Evolutionary conservation across 2,113 vertebrate genomes (phyloP).

Genomic region (Setophaga coronata): DNA sequence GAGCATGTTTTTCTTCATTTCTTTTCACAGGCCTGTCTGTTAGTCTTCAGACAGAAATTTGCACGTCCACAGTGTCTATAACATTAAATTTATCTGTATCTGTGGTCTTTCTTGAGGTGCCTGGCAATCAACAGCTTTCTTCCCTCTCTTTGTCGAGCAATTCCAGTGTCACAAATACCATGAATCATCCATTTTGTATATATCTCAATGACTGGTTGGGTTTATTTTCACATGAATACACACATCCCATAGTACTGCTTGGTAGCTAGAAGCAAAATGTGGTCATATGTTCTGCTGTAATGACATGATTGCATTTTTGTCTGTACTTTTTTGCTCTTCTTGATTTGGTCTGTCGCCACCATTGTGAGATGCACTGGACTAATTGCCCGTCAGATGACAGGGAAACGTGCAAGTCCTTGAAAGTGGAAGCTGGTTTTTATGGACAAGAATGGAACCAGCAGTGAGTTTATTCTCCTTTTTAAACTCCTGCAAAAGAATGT

Average conservation of each 20-base stretch:
- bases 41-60: not conserved
- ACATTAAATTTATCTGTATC: constrained; percentile 9
- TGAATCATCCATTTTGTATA: constrained; percentile 52
- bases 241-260: not conserved
- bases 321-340: not conserved
- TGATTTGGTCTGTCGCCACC: constrained; percentile 6
- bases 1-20: not conserved
- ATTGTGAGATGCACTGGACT: constrained; percentile 17
- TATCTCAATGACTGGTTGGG: not conserved
- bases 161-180: constrained; percentile 1
- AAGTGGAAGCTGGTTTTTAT: not conserved
- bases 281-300: not conserved
- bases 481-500: not conserved
- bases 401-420: constrained; percentile 1
- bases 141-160: constrained; percentile 10
- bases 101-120: constrained; percentile 35
- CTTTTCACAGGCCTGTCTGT: not conserved
- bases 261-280: constrained; percentile 37
- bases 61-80: constrained; percentile 6
- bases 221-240: constrained; percentile 43
- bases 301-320: constrained; percentile 26
- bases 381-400: not conserved
- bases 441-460: not conserved
- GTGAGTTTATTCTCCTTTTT: not conserved
- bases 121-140: constrained; percentile 33